These are phyloP conservation scores for Rhizoglyphus robini DNA, from an alignment of 1,140 invertebrate species.

Conservation along the genomic window DNA sequence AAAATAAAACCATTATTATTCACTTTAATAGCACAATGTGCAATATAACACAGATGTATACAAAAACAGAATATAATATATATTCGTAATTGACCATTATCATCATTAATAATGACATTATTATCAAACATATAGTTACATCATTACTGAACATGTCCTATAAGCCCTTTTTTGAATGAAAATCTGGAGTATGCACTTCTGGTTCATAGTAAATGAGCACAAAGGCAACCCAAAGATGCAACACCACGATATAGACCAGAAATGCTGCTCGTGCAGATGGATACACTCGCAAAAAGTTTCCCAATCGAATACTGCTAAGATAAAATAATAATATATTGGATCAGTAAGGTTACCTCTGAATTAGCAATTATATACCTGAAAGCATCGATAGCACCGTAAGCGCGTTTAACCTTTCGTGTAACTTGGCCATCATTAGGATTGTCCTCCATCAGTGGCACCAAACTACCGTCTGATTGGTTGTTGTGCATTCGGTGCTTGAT, in stretches of 20 bases:
- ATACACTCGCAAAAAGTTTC: slow-evolving; percentile 62
- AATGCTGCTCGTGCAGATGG: slow-evolving; percentile 63
- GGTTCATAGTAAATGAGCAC: slow-evolving; percentile 53
- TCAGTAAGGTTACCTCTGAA: slow-evolving; percentile 51
- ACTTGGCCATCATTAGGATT: slow-evolving; percentile 61
- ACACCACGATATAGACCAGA: slow-evolving; percentile 53
- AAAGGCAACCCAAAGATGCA: slow-evolving; percentile 56
- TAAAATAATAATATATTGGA: slow-evolving; percentile 40
- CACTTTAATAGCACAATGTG: neutral
- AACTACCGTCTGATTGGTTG: neutral
- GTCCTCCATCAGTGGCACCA: slow-evolving; percentile 34
- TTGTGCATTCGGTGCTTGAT: slow-evolving; percentile 1
- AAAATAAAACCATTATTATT: too few relatives aligned
- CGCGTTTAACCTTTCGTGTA: slow-evolving; percentile 58
- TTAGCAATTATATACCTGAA: slow-evolving; percentile 39
- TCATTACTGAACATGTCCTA: too few relatives aligned
- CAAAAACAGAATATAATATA: neutral
- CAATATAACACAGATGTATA: neutral
- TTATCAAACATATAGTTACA: too few relatives aligned
- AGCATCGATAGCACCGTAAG: slow-evolving; percentile 58
- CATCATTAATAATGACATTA: too few relatives aligned
- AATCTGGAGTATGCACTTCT: slow-evolving; percentile 41
- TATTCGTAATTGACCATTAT: too few relatives aligned
- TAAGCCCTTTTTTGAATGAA: slow-evolving; percentile 14
- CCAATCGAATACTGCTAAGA: slow-evolving; percentile 56